phyloP scores from a whole-genome alignment of 2,797 vertebrate genomes.

The Lutjanus campechanus region DNA sequence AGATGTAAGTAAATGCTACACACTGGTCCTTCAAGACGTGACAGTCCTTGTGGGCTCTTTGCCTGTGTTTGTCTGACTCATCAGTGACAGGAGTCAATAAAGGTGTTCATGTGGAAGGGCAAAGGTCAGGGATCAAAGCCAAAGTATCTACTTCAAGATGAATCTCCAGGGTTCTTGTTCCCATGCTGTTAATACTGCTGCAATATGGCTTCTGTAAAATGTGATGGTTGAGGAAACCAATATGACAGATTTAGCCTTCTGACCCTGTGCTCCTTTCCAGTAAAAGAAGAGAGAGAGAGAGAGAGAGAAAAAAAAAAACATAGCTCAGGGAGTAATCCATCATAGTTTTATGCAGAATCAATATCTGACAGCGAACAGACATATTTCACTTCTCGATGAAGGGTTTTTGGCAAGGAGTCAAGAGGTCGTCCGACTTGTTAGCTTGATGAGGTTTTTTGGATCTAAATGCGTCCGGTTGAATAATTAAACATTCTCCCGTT shows the following conservation, averaged over 20 bases:
- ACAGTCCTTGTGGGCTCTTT: not conserved
- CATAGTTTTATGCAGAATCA: constrained; percentile 33
- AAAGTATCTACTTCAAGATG: not conserved
- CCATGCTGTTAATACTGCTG: not conserved
- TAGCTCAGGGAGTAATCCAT: not conserved
- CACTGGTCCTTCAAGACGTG: not conserved
- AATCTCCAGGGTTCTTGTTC: not conserved
- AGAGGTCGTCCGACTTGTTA: constrained; percentile 60
- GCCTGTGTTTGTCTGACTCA: not conserved
- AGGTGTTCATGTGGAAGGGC: constrained; percentile 7
- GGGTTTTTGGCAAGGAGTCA: constrained; percentile 27
- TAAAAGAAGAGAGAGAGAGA: not conserved
- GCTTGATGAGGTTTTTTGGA: constrained; percentile 47
- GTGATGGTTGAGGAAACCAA: not conserved
- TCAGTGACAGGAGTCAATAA: constrained; percentile 13
- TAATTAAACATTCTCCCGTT: constrained; percentile 79
- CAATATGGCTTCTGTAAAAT: not conserved
- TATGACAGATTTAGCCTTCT: constrained; percentile 8
- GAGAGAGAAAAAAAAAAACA: not conserved
- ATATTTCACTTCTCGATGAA: constrained; percentile 15
- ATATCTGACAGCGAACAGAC: constrained; percentile 22
- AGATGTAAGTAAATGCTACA: no score
- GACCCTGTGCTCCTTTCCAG: not conserved
- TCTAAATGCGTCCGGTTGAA: constrained; percentile 68
- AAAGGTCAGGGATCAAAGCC: constrained; percentile 24